phyloP scores from a whole-genome alignment of 2,113 vertebrate genomes.

The Anoplopoma fimbria region DNA sequence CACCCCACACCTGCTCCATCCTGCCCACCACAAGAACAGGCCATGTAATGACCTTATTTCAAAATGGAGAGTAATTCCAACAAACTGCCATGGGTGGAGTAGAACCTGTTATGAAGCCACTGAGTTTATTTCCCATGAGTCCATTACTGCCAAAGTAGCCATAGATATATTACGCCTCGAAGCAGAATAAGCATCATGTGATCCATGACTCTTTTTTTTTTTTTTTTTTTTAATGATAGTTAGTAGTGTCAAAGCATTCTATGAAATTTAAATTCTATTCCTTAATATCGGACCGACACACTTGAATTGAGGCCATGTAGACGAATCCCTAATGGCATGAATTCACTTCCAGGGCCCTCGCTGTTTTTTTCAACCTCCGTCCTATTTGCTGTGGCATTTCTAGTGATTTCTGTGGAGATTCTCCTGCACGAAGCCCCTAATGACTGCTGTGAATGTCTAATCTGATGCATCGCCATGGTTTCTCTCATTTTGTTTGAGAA shows the following conservation, averaged over 20 bases:
- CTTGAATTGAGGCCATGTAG: slow-evolving; percentile 44
- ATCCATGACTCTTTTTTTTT: slow-evolving; percentile 28
- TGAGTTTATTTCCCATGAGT: slow-evolving; percentile 77
- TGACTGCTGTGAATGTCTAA: slow-evolving; percentile 45
- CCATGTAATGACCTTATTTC: slow-evolving; percentile 56
- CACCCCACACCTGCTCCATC: slow-evolving; percentile 13
- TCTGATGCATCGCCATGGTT: slow-evolving; percentile 33
- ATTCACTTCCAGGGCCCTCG: slow-evolving; percentile 26
- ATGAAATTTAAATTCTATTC: slow-evolving; percentile 60
- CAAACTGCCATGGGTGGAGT: slow-evolving; percentile 67
- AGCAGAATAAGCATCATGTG: slow-evolving; percentile 58
- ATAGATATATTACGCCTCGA: slow-evolving; percentile 68
- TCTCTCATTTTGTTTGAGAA: slow-evolving; percentile 42
- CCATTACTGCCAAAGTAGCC: slow-evolving; percentile 64
- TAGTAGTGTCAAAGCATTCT: slow-evolving; percentile 19
- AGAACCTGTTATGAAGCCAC: slow-evolving; percentile 59
- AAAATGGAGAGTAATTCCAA: slow-evolving; percentile 68
- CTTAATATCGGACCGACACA: slow-evolving; percentile 49
- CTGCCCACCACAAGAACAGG: slow-evolving; percentile 24
- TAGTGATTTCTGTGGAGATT: slow-evolving; percentile 40
- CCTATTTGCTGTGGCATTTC: slow-evolving; percentile 6
- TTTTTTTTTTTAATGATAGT: not conserved
- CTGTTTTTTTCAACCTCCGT: not conserved
- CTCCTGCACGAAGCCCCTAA: slow-evolving; percentile 12
- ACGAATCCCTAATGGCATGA: slow-evolving; percentile 39